phyloP scores from a whole-genome alignment of 2,888 invertebrate species.

The Neoaliturus tenellus region DNA sequence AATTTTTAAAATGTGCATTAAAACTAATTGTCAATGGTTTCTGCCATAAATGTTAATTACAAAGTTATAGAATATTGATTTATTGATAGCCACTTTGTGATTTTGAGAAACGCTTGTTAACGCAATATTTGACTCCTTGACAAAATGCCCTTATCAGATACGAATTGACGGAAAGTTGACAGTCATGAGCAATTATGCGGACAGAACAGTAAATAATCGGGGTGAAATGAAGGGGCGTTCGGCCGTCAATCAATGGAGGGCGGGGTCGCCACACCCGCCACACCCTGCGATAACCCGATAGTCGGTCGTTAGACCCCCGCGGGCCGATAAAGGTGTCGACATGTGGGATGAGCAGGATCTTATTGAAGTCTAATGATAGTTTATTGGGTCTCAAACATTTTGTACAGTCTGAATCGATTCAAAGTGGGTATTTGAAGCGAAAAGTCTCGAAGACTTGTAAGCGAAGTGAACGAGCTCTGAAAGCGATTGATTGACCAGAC shows the following conservation, averaged over 20 bases:
- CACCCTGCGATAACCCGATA: slow-evolving; percentile 42
- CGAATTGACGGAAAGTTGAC: slow-evolving; percentile 6
- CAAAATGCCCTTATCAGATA: neutral
- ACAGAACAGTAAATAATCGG: neutral
- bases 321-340: no score
- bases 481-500: no score
- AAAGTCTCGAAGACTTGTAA: no score
- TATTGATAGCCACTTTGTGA: no score
- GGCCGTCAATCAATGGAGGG: slow-evolving; percentile 42
- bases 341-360: no score
- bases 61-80: no score
- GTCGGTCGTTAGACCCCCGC: neutral
- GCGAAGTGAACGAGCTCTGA: no score
- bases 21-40: neutral
- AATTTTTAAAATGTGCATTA: no score
- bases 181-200: slow-evolving; percentile 18
- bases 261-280: slow-evolving; percentile 38
- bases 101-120: neutral
- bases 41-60: neutral
- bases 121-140: neutral
- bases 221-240: slow-evolving; percentile 10
- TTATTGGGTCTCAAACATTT: no score
- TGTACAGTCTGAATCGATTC: no score
- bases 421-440: no score
- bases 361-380: no score